Conservation (phyloP, 2,888 invertebrate genomes). For the Isotomurus palustris region DNA sequence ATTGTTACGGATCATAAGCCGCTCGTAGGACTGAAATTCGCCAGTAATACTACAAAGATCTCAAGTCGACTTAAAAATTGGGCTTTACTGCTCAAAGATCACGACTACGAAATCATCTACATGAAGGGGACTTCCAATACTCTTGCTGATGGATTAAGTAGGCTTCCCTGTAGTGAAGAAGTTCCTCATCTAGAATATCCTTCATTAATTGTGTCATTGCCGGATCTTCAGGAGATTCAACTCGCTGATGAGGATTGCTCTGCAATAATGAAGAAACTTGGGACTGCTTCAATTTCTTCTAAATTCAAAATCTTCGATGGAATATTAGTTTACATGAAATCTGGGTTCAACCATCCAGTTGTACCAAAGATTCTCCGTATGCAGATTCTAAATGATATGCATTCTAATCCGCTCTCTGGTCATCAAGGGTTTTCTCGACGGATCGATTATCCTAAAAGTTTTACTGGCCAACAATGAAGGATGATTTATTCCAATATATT, state of each 20-base stretch:
- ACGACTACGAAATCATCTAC: not conserved
- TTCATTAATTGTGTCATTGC: not conserved
- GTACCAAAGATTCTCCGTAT: no score
- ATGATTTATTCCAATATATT: not conserved
- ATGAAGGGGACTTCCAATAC: not conserved
- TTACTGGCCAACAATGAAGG: slow-evolving; percentile 1
- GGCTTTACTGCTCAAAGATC: slow-evolving; percentile 5
- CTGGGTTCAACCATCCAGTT: not conserved
- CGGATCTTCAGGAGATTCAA: not conserved
- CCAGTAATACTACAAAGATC: slow-evolving; percentile 1
- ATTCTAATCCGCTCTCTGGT: not conserved
- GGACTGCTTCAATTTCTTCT: not conserved
- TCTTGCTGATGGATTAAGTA: not conserved
- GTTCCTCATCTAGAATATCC: not conserved
- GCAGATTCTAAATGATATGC: no score
- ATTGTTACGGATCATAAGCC: slow-evolving; percentile 6
- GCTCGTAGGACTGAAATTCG: slow-evolving; percentile 9
- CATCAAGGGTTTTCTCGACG: no score
- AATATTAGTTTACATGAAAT: not conserved
- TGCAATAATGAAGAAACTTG: not conserved
- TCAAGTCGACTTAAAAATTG: slow-evolving; percentile 4
- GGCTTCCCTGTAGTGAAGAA: not conserved
- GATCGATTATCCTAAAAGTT: not conserved
- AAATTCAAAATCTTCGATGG: not conserved
- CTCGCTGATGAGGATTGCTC: not conserved